Base-by-base conservation (phyloP, 2,113 vertebrate species). In the Syngnathus floridae region DNA sequence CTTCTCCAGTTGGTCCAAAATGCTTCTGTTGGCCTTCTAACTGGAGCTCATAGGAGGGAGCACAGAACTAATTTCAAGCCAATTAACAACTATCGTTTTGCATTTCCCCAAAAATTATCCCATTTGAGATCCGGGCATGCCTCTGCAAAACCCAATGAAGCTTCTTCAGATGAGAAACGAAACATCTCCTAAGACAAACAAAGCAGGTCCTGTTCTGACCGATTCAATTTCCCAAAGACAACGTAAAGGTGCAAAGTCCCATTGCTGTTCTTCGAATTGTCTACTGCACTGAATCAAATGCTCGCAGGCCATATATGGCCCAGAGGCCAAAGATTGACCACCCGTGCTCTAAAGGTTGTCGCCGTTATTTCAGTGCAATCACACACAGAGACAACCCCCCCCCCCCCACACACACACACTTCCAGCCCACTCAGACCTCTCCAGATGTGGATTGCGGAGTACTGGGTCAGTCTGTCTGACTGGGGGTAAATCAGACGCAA, bases 401-500 rank as follows among this genome's bases (percentile, higher is more conserved):
- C 55, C 13, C 31, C 57, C 56, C 56, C 64, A 59, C 11, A 14
- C 64, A 67, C 14, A 17, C 36, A 21, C 58, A 40, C 38, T 41
- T 41, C 11, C 40, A 55, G 26, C 57, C 38, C 41, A 74, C 62
- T 59, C 66, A 67, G 57, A 48, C 6, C 19, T 19, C 56, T 76
- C 73, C 83, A 83, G 78, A 86, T 85, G 83, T 83, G 74, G 67
- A 64, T 61, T 65, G 64, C 69, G 71, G 66, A 81, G 70, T 66
- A 79, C 63, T 80, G 73, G 82, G 73, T 84, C 81, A 80, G 67
- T 76, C 77, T 77, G 82, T 79, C 82, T 86, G 83, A 78, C 82
- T 86, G 67, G 77, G 75, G 79, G 77, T 83, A 87, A 88, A 89
- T 88, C 84, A 84, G 85, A 77, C 75, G 64, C 68, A 72, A 74